Evolutionary conservation across 1,140 invertebrate species (phyloP).

Genomic region (Oncopeltus fasciatus): DNA sequence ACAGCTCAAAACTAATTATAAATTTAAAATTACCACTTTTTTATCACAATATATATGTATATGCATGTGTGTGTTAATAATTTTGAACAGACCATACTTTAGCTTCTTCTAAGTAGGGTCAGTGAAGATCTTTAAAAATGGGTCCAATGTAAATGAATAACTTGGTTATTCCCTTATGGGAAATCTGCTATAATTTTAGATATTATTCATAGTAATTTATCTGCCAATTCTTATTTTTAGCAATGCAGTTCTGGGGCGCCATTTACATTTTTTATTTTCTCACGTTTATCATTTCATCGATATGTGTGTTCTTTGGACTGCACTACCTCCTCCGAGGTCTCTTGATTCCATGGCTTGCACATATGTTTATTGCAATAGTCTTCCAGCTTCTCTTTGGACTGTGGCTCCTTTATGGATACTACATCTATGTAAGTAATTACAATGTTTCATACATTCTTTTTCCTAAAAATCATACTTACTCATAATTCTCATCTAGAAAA

Average conservation of each 20-base stretch:
- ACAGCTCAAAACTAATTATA: too few relatives aligned
- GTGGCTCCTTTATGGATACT: conserved; percentile 72
- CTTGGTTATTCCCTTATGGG: not conserved
- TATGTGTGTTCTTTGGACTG: conserved; percentile 47
- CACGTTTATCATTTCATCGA: conserved; percentile 44
- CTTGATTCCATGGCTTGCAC: conserved; percentile 64
- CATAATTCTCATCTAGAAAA: too few relatives aligned
- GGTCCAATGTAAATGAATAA: not conserved
- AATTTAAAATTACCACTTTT: too few relatives aligned
- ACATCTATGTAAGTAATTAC: conserved; percentile 63
- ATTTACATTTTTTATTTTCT: conserved; percentile 60
- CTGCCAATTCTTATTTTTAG: too few relatives aligned
- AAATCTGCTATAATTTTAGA: not conserved
- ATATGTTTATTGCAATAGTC: conserved; percentile 49
- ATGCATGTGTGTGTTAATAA: not conserved
- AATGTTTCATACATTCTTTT: not conserved
- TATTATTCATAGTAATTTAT: too few relatives aligned
- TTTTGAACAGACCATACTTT: not conserved
- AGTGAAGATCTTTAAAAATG: not conserved
- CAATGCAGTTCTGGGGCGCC: conserved; percentile 54
- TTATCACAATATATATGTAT: not conserved
- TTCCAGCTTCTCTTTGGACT: conserved; percentile 68
- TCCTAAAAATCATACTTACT: not conserved
- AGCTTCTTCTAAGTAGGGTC: not conserved
- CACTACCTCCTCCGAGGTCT: conserved; percentile 52